Evolutionary conservation across 2,888 invertebrate species (phyloP).

Genomic region (Temnothorax unifasciatus): DNA sequence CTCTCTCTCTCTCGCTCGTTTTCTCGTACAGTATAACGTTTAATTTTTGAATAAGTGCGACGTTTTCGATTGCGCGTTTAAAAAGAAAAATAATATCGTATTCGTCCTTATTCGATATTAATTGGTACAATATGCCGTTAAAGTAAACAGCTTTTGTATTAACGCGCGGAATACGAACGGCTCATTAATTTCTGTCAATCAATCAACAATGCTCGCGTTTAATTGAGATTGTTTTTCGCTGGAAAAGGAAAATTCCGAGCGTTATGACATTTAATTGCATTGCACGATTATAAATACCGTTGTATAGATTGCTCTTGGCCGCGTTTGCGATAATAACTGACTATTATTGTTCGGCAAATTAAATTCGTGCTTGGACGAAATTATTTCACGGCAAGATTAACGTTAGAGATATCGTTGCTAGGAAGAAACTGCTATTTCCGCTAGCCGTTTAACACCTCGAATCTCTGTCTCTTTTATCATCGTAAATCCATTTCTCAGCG

Average conservation of each 20-base stretch:
- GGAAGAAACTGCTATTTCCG: neutral
- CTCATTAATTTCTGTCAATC: slow-evolving; percentile 40
- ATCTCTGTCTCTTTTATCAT: slow-evolving; percentile 13
- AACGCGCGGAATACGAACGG: neutral
- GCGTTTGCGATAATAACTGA: slow-evolving; percentile 10
- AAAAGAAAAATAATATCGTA: slow-evolving; percentile 1
- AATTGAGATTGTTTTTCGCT: slow-evolving; percentile 29
- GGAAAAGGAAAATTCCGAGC: slow-evolving; percentile 1
- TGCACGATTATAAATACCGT: neutral
- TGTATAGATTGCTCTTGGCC: neutral
- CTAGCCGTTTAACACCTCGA: slow-evolving; percentile 4
- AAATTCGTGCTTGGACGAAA: slow-evolving; percentile 11
- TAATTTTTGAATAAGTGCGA: neutral
- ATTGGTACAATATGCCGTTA: slow-evolving; percentile 2
- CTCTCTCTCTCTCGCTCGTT: neutral
- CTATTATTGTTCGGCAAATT: slow-evolving; percentile 34
- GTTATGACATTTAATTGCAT: slow-evolving; percentile 15
- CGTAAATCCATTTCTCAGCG: slow-evolving; percentile 37
- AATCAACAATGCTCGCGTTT: neutral
- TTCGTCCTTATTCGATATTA: neutral
- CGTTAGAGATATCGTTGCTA: neutral
- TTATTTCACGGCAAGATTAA: neutral
- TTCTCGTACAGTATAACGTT: no score
- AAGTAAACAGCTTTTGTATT: slow-evolving; percentile 23
- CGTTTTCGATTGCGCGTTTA: neutral